Evolutionary conservation across 2,797 vertebrate genomes (phyloP), one percentile per base, ranked within the genome.

Genomic region (Euphonia xanthogaster): DNA sequence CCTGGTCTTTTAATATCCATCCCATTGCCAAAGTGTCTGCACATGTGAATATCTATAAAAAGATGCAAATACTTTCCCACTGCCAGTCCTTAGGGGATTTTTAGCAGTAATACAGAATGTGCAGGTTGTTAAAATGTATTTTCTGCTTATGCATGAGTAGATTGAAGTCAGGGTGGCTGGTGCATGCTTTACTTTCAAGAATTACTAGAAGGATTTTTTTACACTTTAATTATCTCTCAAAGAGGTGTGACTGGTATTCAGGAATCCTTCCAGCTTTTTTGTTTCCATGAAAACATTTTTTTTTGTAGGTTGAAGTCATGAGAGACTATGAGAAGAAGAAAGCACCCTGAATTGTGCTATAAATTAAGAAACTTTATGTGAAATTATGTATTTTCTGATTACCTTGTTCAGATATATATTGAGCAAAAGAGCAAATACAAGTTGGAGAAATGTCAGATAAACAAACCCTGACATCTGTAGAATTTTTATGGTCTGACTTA

Each of bases 371-470:
- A 84, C 11, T 78, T 35, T 51, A 12, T 30, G 37, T 70, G 74
- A 66, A 91, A 61, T 87, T 50, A 70, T 12, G 16, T 42, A 25
- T 87, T 91, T 93, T 92, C 45, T 92, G 86, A 80, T 89, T 93
- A 83, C 75, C 60, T 83, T 71, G 45, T 54, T 90, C 63, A 58
- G 50, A 30, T 88, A 71, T 19, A 57, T 47, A 65, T 35, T 76
- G 70, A 81, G 40, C 53, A 83, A 73, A 94, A 91, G 88, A 78
- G 42, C 40, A 91, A 80, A 48, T 1, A 62, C 48, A 24, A 37
- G 73, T n/a, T 81, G 39, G 65, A 81, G 86, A 95, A 86, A 77
- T 87, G 82, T 86, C 89, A 78, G 76, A 70, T 83, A 95, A 96
- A 91, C 89, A 88, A 86, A 74, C 9, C 48, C 14, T 45, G 86